Evolutionary conservation across 1,140 invertebrate genomes (phyloP).

Genomic region (Heliconius hewitsoni): DNA sequence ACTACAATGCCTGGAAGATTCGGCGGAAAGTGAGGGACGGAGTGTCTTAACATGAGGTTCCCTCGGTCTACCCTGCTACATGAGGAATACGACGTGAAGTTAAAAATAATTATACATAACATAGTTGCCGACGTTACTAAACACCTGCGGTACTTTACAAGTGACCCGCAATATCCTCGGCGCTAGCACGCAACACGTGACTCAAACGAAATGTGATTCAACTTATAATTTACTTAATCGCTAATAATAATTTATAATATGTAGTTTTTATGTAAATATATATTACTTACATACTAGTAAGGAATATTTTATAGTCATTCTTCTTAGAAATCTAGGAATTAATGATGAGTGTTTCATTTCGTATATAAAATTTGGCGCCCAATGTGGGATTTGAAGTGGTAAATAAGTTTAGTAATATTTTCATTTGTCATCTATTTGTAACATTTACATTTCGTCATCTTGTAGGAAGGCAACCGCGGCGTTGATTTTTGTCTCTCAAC

Average conservation of each 20-base stretch:
- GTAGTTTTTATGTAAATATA: conserved; percentile 10
- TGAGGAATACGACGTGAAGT: too few relatives aligned
- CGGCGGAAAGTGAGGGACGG: neutral
- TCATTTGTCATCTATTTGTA: neutral
- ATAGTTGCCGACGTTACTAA: conserved; percentile 15
- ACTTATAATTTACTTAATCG: conserved; percentile 36
- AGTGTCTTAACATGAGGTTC: neutral
- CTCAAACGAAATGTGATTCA: conserved; percentile 22
- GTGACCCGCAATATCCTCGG: conserved; percentile 26
- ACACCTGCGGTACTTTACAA: conserved; percentile 24
- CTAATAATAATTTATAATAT: conserved; percentile 23
- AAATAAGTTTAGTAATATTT: neutral
- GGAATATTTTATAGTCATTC: neutral
- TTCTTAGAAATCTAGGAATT: neutral
- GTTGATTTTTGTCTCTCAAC: too few relatives aligned
- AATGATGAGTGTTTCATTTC: neutral
- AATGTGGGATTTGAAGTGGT: neutral
- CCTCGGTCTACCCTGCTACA: too few relatives aligned
- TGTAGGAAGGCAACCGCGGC: too few relatives aligned
- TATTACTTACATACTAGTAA: neutral
- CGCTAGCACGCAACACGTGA: conserved; percentile 21
- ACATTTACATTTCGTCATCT: too few relatives aligned
- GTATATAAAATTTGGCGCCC: conserved; percentile 16
- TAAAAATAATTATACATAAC: neutral
- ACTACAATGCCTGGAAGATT: too few relatives aligned